Base-by-base conservation (phyloP, 2,888 invertebrate species). In the Cosmopolites sordidus region DNA sequence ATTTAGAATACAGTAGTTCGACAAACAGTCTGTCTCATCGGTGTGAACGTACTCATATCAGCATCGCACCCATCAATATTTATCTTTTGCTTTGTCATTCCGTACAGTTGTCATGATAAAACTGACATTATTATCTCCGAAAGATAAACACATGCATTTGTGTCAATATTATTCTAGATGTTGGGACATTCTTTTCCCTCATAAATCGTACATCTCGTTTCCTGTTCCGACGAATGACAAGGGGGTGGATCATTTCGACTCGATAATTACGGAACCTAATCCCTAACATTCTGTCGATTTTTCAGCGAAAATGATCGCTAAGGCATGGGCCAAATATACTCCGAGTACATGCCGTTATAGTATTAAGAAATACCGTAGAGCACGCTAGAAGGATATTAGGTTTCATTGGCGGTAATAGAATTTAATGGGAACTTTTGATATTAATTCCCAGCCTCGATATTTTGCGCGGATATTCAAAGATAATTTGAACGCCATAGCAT, bases 381-480 rank as follows among this genome's bases (percentile, higher is more conserved):
- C 49, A 49, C 49, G 49, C 49, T 16, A 49, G 38, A 43, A 16
- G 38, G 37, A 39, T 37, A 49, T 49, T 49, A 49, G 29, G 38
- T 49, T 48, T 49, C 43, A 49, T 30, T 49, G 33, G 14, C 11
- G 38, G 38, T 8, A 16, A 27, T 43, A 39, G 33, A 33, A 33
- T 33, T 33, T 33, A 12, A 33, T 33, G 12, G 33, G 33, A 11
- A 33, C 11, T n/a, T 9, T 33, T n/a, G 12, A n/a, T 12, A 33
- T 33, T 33, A 33, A 33, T 33, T 33, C 11, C 11, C 22, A 22
- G 33, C n/a, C 33, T 12, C 33, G 33, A 33, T 12, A 33, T 33
- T 22, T 22, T 22, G 22, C 22, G 22, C 22, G 22, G 22, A 22
- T 22, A 22, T 22, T 8, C n/a, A n/a, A 22, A 22, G 22, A 8